phyloP scores from a whole-genome alignment of 2,797 vertebrate genomes.

The Lepus townsendii region DNA sequence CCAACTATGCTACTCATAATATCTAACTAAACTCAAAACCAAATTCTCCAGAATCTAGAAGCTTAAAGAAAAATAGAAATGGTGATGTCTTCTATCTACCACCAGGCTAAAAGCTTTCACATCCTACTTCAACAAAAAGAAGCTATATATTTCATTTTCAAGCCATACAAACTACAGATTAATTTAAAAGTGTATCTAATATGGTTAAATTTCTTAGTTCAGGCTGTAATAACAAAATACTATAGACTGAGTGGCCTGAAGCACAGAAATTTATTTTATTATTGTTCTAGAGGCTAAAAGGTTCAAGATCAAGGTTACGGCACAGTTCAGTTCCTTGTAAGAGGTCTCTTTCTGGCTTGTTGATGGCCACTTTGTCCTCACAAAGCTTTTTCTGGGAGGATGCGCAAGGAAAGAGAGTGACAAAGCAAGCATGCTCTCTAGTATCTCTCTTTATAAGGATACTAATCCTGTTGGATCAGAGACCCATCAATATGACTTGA shows the following conservation, averaged over 20 bases:
- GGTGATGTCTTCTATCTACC: not conserved
- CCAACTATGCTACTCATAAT: slow-evolving; percentile 42
- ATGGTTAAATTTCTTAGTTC: slow-evolving; percentile 44
- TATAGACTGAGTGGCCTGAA: not conserved
- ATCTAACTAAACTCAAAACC: slow-evolving; percentile 34
- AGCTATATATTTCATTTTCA: slow-evolving; percentile 37
- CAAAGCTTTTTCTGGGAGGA: not conserved
- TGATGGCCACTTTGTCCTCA: not conserved
- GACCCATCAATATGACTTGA: not conserved
- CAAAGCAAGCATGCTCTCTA: not conserved
- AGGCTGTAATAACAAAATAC: slow-evolving; percentile 22
- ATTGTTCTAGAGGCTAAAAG: slow-evolving; percentile 38
- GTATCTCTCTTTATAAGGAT: slow-evolving; percentile 3
- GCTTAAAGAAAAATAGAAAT: slow-evolving; percentile 59
- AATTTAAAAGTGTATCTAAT: slow-evolving; percentile 18
- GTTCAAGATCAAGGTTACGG: slow-evolving; percentile 2
- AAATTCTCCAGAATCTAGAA: slow-evolving; percentile 23
- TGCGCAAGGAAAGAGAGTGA: not conserved
- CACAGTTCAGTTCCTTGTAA: not conserved
- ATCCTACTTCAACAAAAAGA: slow-evolving; percentile 47
- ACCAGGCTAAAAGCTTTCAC: slow-evolving; percentile 46
- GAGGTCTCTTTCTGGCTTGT: not conserved
- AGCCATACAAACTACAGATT: slow-evolving; percentile 43
- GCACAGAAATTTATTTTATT: slow-evolving; percentile 50
- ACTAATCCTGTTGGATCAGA: not conserved